These are phyloP conservation scores for Crotalus viridis DNA, from an alignment of 2,113 vertebrate species.

Conservation along the genomic window DNA sequence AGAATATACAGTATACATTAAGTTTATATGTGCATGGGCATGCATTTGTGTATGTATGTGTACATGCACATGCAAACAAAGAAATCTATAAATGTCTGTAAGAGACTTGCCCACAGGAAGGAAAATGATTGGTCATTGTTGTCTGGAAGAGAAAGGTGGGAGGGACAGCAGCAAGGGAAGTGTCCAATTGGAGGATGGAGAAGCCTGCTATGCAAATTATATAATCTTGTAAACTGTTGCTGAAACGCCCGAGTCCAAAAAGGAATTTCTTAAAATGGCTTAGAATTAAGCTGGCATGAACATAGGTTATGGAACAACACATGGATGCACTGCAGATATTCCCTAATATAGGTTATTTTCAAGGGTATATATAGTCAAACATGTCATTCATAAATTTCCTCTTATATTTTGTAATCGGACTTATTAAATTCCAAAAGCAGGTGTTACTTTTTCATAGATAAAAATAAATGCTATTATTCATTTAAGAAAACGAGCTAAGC, in stretches of 20 bases:
- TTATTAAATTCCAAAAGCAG: constrained; percentile 14
- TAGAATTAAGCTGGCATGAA: neutral
- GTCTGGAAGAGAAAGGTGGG: neutral
- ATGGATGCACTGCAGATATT: neutral
- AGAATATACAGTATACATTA: neutral
- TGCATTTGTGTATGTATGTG: neutral
- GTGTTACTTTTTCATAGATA: neutral
- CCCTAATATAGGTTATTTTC: neutral
- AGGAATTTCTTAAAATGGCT: neutral
- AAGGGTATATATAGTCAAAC: neutral
- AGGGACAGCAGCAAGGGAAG: neutral
- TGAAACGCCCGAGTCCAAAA: neutral
- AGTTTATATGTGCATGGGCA: neutral
- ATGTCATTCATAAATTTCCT: constrained; percentile 9
- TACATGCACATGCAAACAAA: neutral
- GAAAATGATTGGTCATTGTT: neutral
- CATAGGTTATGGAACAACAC: neutral
- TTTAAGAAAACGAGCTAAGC: neutral
- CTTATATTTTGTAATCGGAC: constrained; percentile 4
- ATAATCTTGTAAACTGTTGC: neutral
- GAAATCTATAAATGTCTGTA: neutral
- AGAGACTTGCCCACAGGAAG: neutral
- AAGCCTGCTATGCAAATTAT: neutral
- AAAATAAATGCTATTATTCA: neutral
- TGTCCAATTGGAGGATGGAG: neutral